Conservation (phyloP, 2,888 invertebrate genomes). For the Ganaspis brasiliensis region DNA sequence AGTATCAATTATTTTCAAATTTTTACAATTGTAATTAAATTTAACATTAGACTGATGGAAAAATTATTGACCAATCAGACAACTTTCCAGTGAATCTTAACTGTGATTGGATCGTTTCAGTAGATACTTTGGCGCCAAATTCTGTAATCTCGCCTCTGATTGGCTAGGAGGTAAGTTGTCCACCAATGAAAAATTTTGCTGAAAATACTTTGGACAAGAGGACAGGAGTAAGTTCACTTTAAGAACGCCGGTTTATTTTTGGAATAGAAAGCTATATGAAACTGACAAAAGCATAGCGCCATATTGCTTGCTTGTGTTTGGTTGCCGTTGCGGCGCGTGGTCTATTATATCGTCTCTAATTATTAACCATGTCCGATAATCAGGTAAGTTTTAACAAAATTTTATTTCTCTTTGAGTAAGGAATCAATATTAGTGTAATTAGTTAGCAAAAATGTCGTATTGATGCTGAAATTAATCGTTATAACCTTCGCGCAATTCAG, state of each 20-base stretch:
- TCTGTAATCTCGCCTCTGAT: neutral
- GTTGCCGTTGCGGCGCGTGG: slow-evolving; percentile 79
- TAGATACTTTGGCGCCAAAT: slow-evolving; percentile 29
- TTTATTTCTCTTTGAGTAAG: neutral
- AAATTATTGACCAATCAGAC: neutral
- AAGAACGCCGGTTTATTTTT: slow-evolving; percentile 22
- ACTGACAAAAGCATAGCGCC: slow-evolving; percentile 79
- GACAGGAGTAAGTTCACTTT: neutral
- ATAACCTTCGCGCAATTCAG: slow-evolving; percentile 74
- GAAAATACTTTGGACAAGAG: neutral
- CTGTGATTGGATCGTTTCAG: neutral
- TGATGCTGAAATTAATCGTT: slow-evolving; percentile 57
- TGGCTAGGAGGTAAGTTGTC: neutral
- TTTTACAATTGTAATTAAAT: neutral
- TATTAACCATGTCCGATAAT: slow-evolving; percentile 78
- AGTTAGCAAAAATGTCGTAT: slow-evolving; percentile 35
- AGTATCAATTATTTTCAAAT: neutral
- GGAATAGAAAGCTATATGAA: slow-evolving; percentile 64
- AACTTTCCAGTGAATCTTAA: neutral
- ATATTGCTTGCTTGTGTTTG: slow-evolving; percentile 80
- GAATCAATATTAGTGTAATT: neutral
- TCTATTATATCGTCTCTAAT: slow-evolving; percentile 72
- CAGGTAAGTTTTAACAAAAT: slow-evolving; percentile 71
- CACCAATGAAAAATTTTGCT: neutral
- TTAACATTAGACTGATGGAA: neutral